These are phyloP conservation scores for Siderastrea radians DNA, from an alignment of 92 coral and sea anemone species.

Conservation along the genomic window DNA sequence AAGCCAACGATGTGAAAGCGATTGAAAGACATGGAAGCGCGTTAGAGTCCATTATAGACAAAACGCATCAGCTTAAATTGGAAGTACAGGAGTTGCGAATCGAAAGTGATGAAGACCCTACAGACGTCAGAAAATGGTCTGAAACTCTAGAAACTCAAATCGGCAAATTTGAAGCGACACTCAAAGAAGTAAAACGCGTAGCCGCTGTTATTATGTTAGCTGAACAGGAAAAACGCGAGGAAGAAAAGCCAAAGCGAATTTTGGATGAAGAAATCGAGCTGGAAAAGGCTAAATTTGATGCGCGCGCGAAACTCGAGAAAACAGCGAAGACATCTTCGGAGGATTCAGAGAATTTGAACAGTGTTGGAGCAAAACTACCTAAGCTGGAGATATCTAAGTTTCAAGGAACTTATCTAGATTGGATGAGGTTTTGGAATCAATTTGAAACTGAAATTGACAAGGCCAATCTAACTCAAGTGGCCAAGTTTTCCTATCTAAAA, in stretches of 20 bases:
- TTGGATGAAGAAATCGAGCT: conserved; percentile 42
- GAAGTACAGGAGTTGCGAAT: conserved; percentile 30
- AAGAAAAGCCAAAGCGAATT: conserved; percentile 24
- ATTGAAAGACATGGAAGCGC: conserved; percentile 29
- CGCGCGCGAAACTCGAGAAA: conserved; percentile 19
- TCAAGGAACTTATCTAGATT: conserved; percentile 60
- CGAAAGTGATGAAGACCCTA: conserved; percentile 40
- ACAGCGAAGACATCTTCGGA: background rate
- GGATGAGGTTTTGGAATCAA: conserved; percentile 62
- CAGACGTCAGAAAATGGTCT: conserved; percentile 33
- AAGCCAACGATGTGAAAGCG: conserved; percentile 8
- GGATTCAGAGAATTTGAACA: conserved; percentile 1
- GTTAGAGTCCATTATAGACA: conserved; percentile 25
- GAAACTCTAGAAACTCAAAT: conserved; percentile 27
- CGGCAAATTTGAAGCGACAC: conserved; percentile 31
- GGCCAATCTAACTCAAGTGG: conserved; percentile 34
- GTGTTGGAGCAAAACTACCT: conserved; percentile 27
- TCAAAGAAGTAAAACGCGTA: conserved; percentile 21
- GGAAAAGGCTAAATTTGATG: conserved; percentile 17
- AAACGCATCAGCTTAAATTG: conserved; percentile 15
- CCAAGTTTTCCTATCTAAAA: conserved; percentile 54
- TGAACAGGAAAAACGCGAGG: conserved; percentile 11
- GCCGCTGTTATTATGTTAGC: conserved; percentile 19
- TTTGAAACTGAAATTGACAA: conserved; percentile 55
- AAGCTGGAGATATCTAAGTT: conserved; percentile 52